Base-by-base conservation (phyloP, 2,888 invertebrate species). In the Axea sp. region DNA sequence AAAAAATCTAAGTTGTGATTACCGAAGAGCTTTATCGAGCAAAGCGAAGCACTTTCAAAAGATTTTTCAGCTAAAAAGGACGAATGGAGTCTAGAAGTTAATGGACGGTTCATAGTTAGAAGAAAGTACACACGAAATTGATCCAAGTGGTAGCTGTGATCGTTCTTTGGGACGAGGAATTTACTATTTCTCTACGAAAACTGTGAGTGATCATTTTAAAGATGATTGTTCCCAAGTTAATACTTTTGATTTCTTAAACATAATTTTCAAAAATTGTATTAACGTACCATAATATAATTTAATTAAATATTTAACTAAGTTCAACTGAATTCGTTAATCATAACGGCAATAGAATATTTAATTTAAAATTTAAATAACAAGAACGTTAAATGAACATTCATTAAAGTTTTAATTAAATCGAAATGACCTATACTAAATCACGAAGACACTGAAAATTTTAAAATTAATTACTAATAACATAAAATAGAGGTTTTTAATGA, bases 81-180 rank as follows among this genome's bases (percentile, higher is more conserved):
- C 53, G 64, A 51, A 51, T 41, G 43, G 41, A 24, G 39, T 41
- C 35, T 51, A 11, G 30, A 62, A 49, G 49, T 41, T 41, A 62
- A 62, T 51, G 62, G 41, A 49, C 30, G 62, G 41, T 15, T 39
- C 19, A 30, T 60, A 49, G 60, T 60, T 49, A 51, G 37, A 14
- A 17, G 41, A 51, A 51, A 31, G 47, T 60, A 60, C 47, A 47
- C 30, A 39, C 37, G 49, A 39, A 31, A 62, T 41, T 41, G 30
- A 39, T 22, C 24, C 49, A 41, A 49, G 49, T 62, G 49, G 14
- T 8, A 31, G 19, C 33, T 24, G 24, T 33, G 62, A 51, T 33
- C 30, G 24, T 39, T 62, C 28, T 22, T 28, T 6, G 39, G 45
- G 9, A 37, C 19, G 19, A 59, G 35, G 37, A 55, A 8, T 53